A percentile compares a stretch with the other conserved stretches of the same genome.
phyloP scores from a whole-genome alignment of 2,113 vertebrate genomes.

The Alectura lathami region DNA sequence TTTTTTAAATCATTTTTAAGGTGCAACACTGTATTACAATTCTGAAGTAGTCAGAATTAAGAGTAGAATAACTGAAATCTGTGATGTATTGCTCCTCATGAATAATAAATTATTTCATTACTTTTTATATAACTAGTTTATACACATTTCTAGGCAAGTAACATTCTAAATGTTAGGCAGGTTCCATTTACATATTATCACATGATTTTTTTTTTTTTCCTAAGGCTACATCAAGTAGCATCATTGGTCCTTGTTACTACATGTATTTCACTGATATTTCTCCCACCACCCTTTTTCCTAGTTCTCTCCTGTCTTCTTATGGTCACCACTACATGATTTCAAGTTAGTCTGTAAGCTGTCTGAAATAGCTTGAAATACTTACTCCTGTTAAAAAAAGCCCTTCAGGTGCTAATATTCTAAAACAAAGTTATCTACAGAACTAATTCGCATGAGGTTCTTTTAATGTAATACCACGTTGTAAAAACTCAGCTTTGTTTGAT shows the following conservation, averaged over 20 bases:
- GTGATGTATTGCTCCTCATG: not conserved
- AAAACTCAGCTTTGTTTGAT: not conserved
- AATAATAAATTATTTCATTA: not conserved
- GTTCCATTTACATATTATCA: not conserved
- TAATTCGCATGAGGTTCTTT: not conserved
- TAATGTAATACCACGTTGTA: not conserved
- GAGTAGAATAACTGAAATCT: not conserved
- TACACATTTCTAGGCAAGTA: not conserved
- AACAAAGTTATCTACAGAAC: not conserved
- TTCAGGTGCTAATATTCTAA: not conserved
- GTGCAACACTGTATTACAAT: not conserved
- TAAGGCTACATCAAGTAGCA: not conserved
- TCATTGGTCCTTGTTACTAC: not conserved
- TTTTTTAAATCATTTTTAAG: not conserved
- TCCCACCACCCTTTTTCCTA: not conserved
- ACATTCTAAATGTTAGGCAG: not conserved
- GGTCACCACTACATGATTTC: not conserved
- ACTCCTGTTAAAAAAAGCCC: not conserved
- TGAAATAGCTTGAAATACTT: not conserved
- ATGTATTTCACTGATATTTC: not conserved
- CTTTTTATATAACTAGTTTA: not conserved
- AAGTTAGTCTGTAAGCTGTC: not conserved
- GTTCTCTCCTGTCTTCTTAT: not conserved
- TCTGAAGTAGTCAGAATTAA: not conserved
- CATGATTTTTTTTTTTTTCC: not conserved